These are phyloP conservation scores for Chrysomela aeneicollis DNA, from an alignment of 2,888 invertebrate species.

Conservation along the genomic window DNA sequence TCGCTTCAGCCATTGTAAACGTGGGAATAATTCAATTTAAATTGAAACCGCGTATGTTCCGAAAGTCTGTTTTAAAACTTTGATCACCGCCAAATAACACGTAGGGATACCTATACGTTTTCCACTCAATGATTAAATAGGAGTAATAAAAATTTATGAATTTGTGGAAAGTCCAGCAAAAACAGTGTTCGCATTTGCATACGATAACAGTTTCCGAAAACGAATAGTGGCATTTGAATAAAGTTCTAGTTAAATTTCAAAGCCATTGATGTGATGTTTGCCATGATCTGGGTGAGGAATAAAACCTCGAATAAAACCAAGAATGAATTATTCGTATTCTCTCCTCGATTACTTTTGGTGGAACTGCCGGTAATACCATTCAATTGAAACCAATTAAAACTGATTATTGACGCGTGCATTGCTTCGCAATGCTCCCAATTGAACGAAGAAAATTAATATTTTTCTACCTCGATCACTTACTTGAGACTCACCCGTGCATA, in stretches of 20 bases:
- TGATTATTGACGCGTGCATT: neutral
- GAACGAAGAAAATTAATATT: neutral
- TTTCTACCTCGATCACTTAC: neutral
- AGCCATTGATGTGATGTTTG: no score
- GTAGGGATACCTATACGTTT: no score
- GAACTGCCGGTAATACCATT: neutral
- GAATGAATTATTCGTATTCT: neutral
- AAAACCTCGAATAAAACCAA: neutral
- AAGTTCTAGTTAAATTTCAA: no score
- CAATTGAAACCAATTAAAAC: neutral
- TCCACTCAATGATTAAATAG: no score
- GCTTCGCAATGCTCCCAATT: neutral
- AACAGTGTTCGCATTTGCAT: no score
- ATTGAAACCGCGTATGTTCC: neutral
- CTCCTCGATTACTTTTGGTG: neutral
- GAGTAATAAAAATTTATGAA: no score
- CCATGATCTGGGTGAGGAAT: neutral
- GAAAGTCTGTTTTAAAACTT: neutral
- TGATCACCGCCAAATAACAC: neutral
- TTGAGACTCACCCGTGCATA: neutral
- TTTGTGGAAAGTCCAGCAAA: no score
- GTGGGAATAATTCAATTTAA: neutral
- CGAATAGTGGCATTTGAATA: no score
- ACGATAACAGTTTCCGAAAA: no score
- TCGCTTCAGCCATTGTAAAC: neutral